Conservation (phyloP, 2,113 vertebrate genomes). For the Odontophorus gujanensis region DNA sequence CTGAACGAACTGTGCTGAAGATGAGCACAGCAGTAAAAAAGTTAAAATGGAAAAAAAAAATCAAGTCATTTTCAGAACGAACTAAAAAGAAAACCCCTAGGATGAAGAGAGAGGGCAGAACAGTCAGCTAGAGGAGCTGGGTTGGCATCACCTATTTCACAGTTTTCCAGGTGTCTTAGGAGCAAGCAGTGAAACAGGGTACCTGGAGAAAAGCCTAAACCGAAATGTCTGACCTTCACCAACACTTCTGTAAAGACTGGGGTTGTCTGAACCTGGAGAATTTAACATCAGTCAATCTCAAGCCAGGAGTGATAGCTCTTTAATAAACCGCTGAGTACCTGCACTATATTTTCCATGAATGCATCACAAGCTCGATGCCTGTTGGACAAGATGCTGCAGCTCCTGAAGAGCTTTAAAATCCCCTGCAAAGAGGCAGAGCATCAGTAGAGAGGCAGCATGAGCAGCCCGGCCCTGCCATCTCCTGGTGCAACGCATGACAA, state of each 20-base stretch:
- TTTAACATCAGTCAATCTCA: not conserved
- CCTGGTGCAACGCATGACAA: slow-evolving; percentile 7
- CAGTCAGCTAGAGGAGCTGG: not conserved
- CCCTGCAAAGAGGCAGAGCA: fast-evolving
- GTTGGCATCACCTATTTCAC: not conserved
- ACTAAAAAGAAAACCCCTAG: not conserved
- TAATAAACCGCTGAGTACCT: not conserved
- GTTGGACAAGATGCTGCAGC: not conserved
- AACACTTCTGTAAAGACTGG: not conserved
- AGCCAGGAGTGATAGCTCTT: not conserved
- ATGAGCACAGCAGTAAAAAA: not conserved
- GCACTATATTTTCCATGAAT: not conserved
- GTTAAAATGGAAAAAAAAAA: not conserved
- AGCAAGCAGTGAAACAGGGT: not conserved
- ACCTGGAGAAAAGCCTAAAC: not conserved
- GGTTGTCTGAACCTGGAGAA: not conserved
- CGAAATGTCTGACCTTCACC: not conserved
- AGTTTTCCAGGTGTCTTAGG: not conserved
- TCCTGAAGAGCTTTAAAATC: not conserved
- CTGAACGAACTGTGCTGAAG: not conserved
- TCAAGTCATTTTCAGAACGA: not conserved
- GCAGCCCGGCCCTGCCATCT: slow-evolving; percentile 59
- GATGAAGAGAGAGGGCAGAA: not conserved
- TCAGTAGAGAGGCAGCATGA: fast-evolving
- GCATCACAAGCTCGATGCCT: not conserved